Evolutionary conservation across 30 jellyfish, hydroid and myxozoan genomes (phyloP).

Genomic region (Pseudorhiza aurosa): DNA sequence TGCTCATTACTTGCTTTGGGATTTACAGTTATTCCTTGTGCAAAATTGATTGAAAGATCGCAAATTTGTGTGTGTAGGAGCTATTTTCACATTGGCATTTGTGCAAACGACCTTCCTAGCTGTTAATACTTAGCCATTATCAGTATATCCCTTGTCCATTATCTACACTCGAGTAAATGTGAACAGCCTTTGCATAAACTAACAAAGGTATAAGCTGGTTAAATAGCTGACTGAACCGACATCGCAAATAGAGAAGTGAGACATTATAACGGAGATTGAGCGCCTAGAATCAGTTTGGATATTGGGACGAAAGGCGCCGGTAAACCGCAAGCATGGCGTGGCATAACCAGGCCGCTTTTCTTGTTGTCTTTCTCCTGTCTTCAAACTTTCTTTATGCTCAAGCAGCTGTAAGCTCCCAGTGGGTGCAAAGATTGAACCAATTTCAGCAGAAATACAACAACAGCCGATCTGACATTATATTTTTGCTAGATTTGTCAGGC

Average conservation of each 20-base stretch:
- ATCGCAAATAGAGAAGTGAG: conserved; percentile 2
- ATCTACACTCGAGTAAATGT: conserved; percentile 1
- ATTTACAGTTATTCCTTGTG: neutral
- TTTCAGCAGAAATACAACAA: conserved; percentile 90
- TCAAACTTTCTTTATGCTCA: neutral
- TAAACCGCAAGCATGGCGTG: conserved; percentile 32
- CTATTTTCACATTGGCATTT: neutral
- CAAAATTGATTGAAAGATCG: neutral
- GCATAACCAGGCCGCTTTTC: conserved; percentile 6
- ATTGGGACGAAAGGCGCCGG: conserved; percentile 33
- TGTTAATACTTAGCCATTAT: conserved; percentile 15
- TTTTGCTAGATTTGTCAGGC: conserved; percentile 84
- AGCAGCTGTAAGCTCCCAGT: conserved; percentile 32
- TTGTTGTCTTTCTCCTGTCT: conserved; percentile 7
- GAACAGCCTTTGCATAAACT: conserved; percentile 42
- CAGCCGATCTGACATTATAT: conserved; percentile 91
- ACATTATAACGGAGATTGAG: neutral
- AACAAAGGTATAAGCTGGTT: conserved; percentile 22
- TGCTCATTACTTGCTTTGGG: neutral
- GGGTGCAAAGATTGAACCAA: conserved; percentile 84
- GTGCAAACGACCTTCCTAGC: conserved; percentile 26
- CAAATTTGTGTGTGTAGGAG: neutral
- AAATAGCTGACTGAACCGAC: neutral
- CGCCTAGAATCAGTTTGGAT: conserved; percentile 10
- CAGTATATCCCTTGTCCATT: conserved; percentile 16